phyloP scores from a whole-genome alignment of 2,797 vertebrate genomes.

The Trichosurus vulpecula region DNA sequence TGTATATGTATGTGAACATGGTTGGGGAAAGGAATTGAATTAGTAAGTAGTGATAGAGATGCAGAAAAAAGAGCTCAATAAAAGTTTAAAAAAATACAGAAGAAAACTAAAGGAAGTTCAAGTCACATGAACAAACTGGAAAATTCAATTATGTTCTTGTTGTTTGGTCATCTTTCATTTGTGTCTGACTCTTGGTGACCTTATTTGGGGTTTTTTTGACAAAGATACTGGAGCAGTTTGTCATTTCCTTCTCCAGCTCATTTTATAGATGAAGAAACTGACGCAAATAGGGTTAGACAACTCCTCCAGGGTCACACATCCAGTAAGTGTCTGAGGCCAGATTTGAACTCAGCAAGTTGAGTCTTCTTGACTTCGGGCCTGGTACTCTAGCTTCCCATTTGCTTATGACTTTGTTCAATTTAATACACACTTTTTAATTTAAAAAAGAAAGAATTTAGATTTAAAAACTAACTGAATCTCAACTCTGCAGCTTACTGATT shows the following conservation, averaged over 20 bases:
- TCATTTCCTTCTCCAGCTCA: neutral
- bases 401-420: neutral
- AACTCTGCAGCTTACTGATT: neutral
- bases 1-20: neutral
- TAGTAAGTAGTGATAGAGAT: neutral
- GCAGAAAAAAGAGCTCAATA: neutral
- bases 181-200: neutral
- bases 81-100: neutral
- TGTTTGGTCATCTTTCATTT: neutral
- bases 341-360: neutral
- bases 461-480: neutral
- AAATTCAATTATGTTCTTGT: neutral
- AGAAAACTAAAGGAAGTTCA: neutral
- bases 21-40: neutral
- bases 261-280: neutral
- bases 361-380: neutral
- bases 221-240: neutral
- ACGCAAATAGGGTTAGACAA: neutral
- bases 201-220: neutral
- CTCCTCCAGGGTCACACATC: neutral
- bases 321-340: neutral
- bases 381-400: neutral
- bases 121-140: neutral
- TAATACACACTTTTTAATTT: neutral
- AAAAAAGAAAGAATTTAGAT: neutral